Evolutionary conservation across 2,888 invertebrate species (phyloP), one percentile per base, ranked within the genome.

Genomic region (Bugulina stolonifera): DNA sequence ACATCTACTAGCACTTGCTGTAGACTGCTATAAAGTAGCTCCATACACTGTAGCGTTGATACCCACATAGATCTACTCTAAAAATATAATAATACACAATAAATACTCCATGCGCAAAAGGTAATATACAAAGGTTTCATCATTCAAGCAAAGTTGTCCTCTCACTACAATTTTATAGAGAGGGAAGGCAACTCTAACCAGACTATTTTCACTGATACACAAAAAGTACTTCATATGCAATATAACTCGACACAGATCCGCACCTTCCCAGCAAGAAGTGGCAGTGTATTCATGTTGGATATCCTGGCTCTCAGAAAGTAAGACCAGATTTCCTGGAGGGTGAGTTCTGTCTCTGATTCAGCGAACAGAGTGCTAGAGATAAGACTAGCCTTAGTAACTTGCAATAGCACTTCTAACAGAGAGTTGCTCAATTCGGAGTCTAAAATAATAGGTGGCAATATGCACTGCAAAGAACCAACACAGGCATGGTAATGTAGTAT

Each of bases 31-130:
- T 3, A 5, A n/a, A 55, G 25, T 3, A 64, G 32, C 22, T 64
- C 64, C 10, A 27, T 34, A 10, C 10, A 64, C 64, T 64, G 64
- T 34, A 64, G 32, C 32, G 27, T 22, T 14, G 10, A 10, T 27
- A 64, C 5, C 64, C 64, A 64, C 10, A 25, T 10, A 64, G 64
- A 64, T 32, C 32, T 64, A 23, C 10, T 34, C 64, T 64, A 32
- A 14, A 25, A 64, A 32, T 18, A 43, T 10, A n/a, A n/a, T n/a
- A n/a, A n/a, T n/a, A n/a, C n/a, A n/a, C n/a, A n/a, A n/a, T n/a
- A n/a, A n/a, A n/a, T n/a, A n/a, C n/a, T n/a, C n/a, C n/a, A n/a
- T n/a, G n/a, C n/a, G n/a, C n/a, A n/a, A n/a, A n/a, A n/a, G n/a
- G n/a, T n/a, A n/a, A n/a, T n/a, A n/a, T n/a, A n/a, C n/a, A n/a